Base-by-base conservation (phyloP, 2,113 vertebrate genomes). In the Equus quagga region DNA sequence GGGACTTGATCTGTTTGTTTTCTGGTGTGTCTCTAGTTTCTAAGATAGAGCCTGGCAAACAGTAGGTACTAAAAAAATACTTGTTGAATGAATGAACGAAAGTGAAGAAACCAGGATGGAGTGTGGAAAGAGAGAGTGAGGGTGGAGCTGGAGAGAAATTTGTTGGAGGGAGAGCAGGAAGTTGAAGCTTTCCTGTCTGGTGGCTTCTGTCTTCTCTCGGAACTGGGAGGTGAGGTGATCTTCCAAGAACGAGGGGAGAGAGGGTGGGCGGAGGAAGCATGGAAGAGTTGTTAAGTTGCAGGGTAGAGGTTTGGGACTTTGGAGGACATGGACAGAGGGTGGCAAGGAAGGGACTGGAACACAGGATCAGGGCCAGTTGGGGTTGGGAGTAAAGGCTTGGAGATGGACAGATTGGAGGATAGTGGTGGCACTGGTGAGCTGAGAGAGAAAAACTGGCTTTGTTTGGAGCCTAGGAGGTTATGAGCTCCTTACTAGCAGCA, bases 151-250 rank as follows among this genome's bases (percentile, higher is more conserved):
- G 69, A 83, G 67, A 94, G 76, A 72, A 26, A 26, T 33, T 8
- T 81, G 26, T 41, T 70, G 93, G 62, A 82, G 41, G 91, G 96
- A 93, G 84, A 95, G 85, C 93, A 95, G 94, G 75, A 92, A 78
- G 84, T 83, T 94, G 60, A 70, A 89, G 85, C 82, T 94, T 96
- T 97, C 85, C 93, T 94, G 67, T 96, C 78, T 85, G 91, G 93
- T 86, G 82, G 65, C 85, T 94, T 93, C 54, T 82, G 23, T 97
- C 76, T 89, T 92, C 76, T 94, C 91, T 81, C 58, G 60, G 88
- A 94, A 96, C 65, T 21, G 23, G 65, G 67, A 94, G 51, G 81
- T 7, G 8, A 70, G 58, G 72, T 49, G 44, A 41, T 62, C 36
- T 73, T 6, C 79, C 41, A 31, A 28, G 91, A 94, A 46, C 0